These are phyloP conservation scores for Nephrotoma appendiculata DNA, from an alignment of 2,888 invertebrate genomes.

Conservation along the genomic window DNA sequence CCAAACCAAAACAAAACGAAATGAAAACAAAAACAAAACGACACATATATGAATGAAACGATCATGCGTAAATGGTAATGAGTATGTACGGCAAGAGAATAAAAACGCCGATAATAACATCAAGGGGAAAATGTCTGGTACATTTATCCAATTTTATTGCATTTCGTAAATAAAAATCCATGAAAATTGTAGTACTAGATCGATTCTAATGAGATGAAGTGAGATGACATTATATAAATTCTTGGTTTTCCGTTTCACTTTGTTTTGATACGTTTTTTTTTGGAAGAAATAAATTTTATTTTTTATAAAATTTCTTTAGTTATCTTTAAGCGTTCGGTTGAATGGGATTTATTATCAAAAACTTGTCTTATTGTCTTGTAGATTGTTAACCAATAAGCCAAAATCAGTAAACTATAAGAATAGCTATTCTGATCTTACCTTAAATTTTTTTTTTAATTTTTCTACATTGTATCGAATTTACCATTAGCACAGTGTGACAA, in stretches of 20 bases:
- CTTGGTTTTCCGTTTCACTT: background rate
- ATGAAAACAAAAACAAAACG: background rate
- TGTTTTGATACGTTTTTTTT: background rate
- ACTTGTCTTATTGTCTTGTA: background rate
- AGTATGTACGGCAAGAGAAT: background rate
- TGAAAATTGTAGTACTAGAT: background rate
- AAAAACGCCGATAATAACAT: background rate
- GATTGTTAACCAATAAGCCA: background rate
- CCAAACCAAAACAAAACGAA: background rate
- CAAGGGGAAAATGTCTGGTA: background rate
- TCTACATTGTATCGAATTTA: no score
- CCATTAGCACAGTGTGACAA: background rate
- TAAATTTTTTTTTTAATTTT: background rate
- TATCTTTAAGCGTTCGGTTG: background rate
- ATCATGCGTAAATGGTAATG: background rate
- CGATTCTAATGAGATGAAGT: background rate
- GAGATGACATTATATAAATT: background rate
- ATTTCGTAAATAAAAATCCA: background rate
- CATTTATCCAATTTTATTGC: background rate
- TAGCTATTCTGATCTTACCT: background rate
- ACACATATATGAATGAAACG: background rate
- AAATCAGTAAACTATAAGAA: background rate
- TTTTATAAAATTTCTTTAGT: background rate
- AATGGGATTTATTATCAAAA: background rate
- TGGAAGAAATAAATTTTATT: background rate